Base-by-base conservation (phyloP, 2,113 vertebrate genomes). In the Mormoops blainvillei region DNA sequence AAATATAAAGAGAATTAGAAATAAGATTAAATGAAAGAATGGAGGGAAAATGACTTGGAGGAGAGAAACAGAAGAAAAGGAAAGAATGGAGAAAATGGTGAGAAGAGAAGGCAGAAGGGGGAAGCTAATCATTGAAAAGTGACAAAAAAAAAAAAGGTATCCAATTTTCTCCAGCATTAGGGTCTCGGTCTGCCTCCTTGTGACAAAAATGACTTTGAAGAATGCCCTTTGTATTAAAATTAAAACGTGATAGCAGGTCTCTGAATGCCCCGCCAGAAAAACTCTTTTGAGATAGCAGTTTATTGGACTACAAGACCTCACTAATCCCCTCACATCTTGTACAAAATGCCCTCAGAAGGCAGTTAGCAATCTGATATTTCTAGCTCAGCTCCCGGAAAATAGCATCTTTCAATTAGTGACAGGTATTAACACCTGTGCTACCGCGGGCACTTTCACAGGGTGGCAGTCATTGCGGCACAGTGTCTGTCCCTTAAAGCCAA, bases 371-470 rank as follows among this genome's bases (percentile, higher is more conserved):
- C 82, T 93, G 63, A 70, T 89, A 70, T 54, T 82, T 54, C 65
- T 41, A 4, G 70, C 84, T 43, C 20, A 78, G 54, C 83, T 74
- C 85, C 58, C 3, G 12, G 52, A 33, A 70, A 85, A 92, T 73
- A 20, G 90, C 48, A 15, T 61, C 96, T 97, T 95, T 94, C 96
- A 92, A 63, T 96, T 90, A 96, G 68, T 7, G 31, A 56, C 50
- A 54, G 78, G 78, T 91, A 83, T 83, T 84, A 93, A 93, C 56
- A 43, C 41, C 8, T 33, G 63, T 20, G 56, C 74, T 19, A 24
- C 45, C 12, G 10, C 1, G 1, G 63, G 20, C 15, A 3, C 18
- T 12, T 43, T 73, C 96, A 48, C 87, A 28, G 94, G 22, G 10
- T 52, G 92, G 67, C n/a, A 7, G 92, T 77, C 90, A 89, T 67